These are phyloP conservation scores for Limulus polyphemus DNA, from an alignment of 2,888 invertebrate genomes.

Conservation along the genomic window DNA sequence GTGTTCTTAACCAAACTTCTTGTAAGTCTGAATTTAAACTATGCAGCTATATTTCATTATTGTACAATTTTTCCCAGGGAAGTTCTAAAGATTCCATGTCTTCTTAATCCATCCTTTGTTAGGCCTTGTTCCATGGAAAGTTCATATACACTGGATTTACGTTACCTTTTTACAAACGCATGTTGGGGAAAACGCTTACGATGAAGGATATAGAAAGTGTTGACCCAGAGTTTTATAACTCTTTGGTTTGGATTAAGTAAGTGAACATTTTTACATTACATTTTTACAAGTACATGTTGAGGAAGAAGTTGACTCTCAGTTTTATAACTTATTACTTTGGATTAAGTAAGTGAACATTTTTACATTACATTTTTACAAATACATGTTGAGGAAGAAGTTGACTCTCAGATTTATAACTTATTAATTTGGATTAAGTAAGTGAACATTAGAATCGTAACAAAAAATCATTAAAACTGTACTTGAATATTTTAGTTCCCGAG, in stretches of 20 bases:
- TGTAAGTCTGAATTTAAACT: neutral
- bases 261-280: constrained; percentile 88
- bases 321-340: constrained; percentile 87
- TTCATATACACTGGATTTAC: constrained; percentile 99
- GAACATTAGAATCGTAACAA: too few relatives aligned
- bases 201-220: constrained; percentile 98
- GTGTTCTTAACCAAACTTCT: too few relatives aligned
- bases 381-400: constrained; percentile 98
- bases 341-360: constrained; percentile 55
- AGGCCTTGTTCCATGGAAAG: constrained; percentile 93
- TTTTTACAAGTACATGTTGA: constrained; percentile 98
- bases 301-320: constrained; percentile 98
- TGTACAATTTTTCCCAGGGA: constrained; percentile 91
- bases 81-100: too few relatives aligned
- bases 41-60: constrained; percentile 71
- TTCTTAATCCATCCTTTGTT: neutral
- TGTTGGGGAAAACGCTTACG: constrained; percentile 92
- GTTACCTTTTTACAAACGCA: constrained; percentile 98
- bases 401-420: constrained; percentile 97
- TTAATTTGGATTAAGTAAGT: constrained; percentile 53
- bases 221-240: constrained; percentile 98
- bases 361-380: constrained; percentile 98
- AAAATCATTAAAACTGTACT: constrained; percentile 32
- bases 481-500: too few relatives aligned
- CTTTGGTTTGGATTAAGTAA: constrained; percentile 56